These are phyloP conservation scores for Theristicus caerulescens DNA, from an alignment of 2,113 vertebrate genomes.

Conservation along the genomic window DNA sequence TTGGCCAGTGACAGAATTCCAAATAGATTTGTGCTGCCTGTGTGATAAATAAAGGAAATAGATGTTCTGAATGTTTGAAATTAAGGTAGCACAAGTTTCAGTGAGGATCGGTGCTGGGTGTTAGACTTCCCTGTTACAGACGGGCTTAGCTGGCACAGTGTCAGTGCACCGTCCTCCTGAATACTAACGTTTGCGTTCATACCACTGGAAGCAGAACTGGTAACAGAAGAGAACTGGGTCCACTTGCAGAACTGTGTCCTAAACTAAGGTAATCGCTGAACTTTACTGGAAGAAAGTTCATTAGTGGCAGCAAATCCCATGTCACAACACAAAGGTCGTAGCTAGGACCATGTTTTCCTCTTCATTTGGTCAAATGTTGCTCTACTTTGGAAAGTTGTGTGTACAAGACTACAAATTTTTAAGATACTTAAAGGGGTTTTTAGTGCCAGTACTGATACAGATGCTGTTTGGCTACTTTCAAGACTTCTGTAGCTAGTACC, in stretches of 20 bases:
- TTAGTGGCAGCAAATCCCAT: not conserved
- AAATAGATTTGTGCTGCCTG: not conserved
- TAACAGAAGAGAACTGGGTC: not conserved
- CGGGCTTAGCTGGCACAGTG: not conserved
- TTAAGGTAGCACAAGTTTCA: not conserved
- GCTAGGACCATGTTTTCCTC: not conserved
- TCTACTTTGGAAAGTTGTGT: not conserved
- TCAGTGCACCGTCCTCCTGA: not conserved
- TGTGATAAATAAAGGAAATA: not conserved
- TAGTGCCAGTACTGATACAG: not conserved
- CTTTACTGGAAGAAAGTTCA: not conserved
- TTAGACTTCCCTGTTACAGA: not conserved
- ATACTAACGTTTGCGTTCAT: accelerated
- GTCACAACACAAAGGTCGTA: not conserved
- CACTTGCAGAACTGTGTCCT: not conserved
- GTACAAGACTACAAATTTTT: not conserved
- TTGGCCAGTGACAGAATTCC: not conserved
- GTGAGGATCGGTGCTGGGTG: not conserved
- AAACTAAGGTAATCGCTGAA: not conserved
- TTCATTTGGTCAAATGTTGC: not conserved
- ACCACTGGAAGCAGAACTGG: not conserved
- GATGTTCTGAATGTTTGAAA: not conserved
- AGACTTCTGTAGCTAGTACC: not conserved
- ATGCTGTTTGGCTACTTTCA: not conserved
- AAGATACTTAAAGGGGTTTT: not conserved